phyloP scores from a whole-genome alignment of 2,797 vertebrate species.

The Glyptemys insculpta region DNA sequence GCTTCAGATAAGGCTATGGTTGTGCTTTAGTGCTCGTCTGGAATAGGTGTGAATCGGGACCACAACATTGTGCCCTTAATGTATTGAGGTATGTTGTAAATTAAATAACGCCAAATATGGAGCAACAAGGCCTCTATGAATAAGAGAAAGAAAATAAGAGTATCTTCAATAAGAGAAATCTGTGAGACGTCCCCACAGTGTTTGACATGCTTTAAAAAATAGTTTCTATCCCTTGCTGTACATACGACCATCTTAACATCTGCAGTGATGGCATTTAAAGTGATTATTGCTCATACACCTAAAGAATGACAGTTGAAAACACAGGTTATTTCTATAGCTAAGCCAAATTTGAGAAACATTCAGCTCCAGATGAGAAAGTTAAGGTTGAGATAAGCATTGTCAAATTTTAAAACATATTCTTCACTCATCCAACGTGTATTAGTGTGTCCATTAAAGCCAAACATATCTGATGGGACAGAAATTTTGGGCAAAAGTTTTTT shows the following conservation, averaged over 20 bases:
- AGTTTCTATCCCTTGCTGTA: not conserved
- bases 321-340: not conserved
- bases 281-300: not conserved
- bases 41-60: not conserved
- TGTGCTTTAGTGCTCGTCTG: not conserved
- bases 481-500: not conserved
- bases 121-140: not conserved
- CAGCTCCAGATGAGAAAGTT: not conserved
- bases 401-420: not conserved
- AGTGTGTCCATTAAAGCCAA: not conserved
- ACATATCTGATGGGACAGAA: not conserved
- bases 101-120: not conserved
- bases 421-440: not conserved
- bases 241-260: not conserved
- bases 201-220: not conserved
- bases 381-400: not conserved
- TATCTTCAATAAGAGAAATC: not conserved
- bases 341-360: not conserved
- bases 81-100: not conserved
- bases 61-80: not conserved
- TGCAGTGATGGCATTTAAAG: not conserved
- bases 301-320: not conserved
- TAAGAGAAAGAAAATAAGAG: not conserved
- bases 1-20: slow-evolving; percentile 12
- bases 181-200: not conserved